Conservation (phyloP, 1,140 invertebrate species). For the Eumaeus atala region DNA sequence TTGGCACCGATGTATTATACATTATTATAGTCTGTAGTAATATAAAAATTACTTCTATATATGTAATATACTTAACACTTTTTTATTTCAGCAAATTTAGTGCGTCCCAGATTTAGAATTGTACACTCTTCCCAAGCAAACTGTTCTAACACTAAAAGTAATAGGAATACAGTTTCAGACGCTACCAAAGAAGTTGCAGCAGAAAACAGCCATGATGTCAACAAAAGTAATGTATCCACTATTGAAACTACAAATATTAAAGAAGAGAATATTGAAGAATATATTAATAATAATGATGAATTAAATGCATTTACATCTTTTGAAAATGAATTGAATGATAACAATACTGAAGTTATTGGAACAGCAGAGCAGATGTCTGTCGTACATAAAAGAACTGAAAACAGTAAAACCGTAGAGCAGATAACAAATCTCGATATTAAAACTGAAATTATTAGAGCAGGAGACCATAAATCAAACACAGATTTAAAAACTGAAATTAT, state of each 20-base stretch:
- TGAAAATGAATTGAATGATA: not conserved
- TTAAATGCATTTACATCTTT: not conserved
- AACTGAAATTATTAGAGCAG: not conserved
- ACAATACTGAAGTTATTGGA: not conserved
- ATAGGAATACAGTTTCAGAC: not conserved
- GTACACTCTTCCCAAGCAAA: not conserved
- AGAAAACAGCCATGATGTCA: not conserved
- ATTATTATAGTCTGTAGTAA: not conserved
- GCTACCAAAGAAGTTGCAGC: not conserved
- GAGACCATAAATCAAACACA: too few species aligned
- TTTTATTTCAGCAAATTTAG: not conserved
- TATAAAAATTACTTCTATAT: not conserved
- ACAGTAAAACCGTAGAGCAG: not conserved
- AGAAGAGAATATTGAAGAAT: conserved; percentile 6
- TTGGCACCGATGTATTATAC: too few species aligned
- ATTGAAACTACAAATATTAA: not conserved
- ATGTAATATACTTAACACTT: not conserved
- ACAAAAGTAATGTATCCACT: not conserved
- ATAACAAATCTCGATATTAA: not conserved
- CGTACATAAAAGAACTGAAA: not conserved
- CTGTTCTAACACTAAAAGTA: not conserved
- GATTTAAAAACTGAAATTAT: too few species aligned
- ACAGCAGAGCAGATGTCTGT: not conserved
- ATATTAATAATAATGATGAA: conserved; percentile 4
- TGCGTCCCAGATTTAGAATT: not conserved